Conservation (phyloP, 2,888 invertebrate genomes). For the Leptopilina myrica region DNA sequence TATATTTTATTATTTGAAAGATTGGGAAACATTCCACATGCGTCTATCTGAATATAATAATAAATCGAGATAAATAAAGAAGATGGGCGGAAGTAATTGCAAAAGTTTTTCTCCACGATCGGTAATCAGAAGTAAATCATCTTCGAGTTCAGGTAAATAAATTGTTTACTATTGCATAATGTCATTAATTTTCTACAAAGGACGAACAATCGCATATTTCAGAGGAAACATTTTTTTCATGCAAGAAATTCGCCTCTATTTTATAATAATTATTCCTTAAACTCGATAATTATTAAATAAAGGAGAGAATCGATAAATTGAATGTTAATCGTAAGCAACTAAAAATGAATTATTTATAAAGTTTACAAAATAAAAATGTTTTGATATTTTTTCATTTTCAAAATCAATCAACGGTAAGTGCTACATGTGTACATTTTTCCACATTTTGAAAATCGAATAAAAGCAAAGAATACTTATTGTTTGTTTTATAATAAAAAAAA, state of each 20-base stretch:
- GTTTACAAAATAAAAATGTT: too few species aligned
- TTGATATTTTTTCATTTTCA: too few species aligned
- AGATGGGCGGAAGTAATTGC: constrained; percentile 63
- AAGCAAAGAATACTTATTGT: too few species aligned
- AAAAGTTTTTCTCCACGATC: constrained; percentile 64
- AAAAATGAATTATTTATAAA: too few species aligned
- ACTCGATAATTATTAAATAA: too few species aligned
- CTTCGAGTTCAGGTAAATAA: constrained; percentile 45
- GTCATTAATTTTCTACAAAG: not conserved
- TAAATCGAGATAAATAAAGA: not conserved
- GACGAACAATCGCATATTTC: not conserved
- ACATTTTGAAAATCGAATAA: too few species aligned
- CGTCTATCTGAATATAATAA: not conserved
- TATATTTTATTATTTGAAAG: not conserved
- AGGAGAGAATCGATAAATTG: too few species aligned
- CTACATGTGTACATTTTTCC: too few species aligned
- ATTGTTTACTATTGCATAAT: constrained; percentile 29
- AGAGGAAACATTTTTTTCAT: not conserved
- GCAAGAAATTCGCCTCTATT: not conserved
- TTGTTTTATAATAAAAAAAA: too few species aligned
- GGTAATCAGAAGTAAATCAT: constrained; percentile 54
- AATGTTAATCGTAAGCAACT: too few species aligned
- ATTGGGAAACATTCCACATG: not conserved
- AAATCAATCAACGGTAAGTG: too few species aligned
- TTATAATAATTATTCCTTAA: too few species aligned